A percentile compares a stretch with the other conserved stretches of the same genome.
phyloP scores from a whole-genome alignment of 2,797 vertebrate genomes.

The Falco naumanni region DNA sequence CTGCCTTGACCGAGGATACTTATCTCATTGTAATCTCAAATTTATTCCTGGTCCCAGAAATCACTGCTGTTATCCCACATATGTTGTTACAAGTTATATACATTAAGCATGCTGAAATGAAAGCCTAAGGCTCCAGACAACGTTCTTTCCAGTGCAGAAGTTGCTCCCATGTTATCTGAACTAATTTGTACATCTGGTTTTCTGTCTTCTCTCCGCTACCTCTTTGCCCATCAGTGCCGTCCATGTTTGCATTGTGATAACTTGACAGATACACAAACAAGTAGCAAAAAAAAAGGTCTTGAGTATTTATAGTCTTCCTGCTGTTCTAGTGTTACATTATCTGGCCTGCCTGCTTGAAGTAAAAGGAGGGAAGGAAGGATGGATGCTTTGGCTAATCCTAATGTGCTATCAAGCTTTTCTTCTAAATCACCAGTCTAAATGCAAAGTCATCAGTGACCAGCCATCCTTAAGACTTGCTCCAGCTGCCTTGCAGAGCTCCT shows the following conservation, averaged over 20 bases:
- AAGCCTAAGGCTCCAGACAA: constrained; percentile 21
- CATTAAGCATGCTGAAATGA: constrained; percentile 8
- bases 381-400: not conserved
- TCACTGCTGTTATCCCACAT: constrained; percentile 22
- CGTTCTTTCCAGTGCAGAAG: not conserved
- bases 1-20: not conserved
- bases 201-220: not conserved
- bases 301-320: constrained; percentile 10
- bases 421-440: not conserved
- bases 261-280: constrained; percentile 32
- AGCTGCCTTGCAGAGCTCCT: not conserved
- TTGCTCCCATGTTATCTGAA: not conserved
- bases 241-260: not conserved
- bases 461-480: not conserved
- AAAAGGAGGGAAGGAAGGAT: not conserved
- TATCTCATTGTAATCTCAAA: constrained; percentile 44
- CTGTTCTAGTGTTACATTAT: not conserved
- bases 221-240: not conserved
- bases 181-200: constrained; percentile 20
- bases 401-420: not conserved
- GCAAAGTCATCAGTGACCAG: not conserved
- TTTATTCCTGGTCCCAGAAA: constrained; percentile 44
- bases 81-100: not conserved
- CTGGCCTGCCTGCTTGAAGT: not conserved
- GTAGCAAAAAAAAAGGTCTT: not conserved